phyloP scores from a whole-genome alignment of 2,888 invertebrate species.

The Iselma pallidipennis region DNA sequence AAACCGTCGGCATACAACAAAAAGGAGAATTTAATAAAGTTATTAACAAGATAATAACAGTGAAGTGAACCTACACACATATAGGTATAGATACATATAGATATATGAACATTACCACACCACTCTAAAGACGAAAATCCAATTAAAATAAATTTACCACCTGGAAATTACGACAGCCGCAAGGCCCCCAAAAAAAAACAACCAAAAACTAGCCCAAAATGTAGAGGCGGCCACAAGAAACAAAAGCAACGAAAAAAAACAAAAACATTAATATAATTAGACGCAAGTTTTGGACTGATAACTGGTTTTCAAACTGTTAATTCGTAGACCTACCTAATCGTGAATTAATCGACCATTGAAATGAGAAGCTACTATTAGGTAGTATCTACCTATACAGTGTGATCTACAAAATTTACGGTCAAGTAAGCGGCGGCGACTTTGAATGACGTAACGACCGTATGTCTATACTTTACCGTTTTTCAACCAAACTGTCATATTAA shows the following conservation, averaged over 20 bases:
- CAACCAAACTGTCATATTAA: too few relatives aligned
- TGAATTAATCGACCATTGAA: not conserved
- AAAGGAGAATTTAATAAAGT: conserved; percentile 40
- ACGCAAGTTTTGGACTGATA: not conserved
- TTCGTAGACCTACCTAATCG: not conserved
- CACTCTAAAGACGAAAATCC: conserved; percentile 33
- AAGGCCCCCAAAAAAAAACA: conserved; percentile 2
- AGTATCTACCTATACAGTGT: not conserved
- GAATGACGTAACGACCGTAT: too few relatives aligned
- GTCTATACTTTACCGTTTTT: too few relatives aligned
- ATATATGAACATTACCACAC: conserved; percentile 37
- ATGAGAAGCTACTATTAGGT: not conserved
- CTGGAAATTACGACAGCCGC: conserved; percentile 36
- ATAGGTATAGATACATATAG: conserved; percentile 25
- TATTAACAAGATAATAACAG: conserved; percentile 45
- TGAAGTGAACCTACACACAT: conserved; percentile 8
- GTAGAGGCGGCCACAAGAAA: too few relatives aligned
- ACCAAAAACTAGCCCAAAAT: not conserved
- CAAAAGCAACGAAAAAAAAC: not conserved
- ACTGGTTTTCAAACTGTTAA: not conserved
- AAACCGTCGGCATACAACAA: conserved; percentile 22
- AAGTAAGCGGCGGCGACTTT: too few relatives aligned
- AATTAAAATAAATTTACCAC: conserved; percentile 46
- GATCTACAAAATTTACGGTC: too few relatives aligned
- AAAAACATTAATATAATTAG: too few relatives aligned